A percentile compares a stretch with the other conserved stretches of the same genome.
Evolutionary conservation across 2,888 invertebrate species (phyloP).

Genomic region (Dysmachus trigonus): DNA sequence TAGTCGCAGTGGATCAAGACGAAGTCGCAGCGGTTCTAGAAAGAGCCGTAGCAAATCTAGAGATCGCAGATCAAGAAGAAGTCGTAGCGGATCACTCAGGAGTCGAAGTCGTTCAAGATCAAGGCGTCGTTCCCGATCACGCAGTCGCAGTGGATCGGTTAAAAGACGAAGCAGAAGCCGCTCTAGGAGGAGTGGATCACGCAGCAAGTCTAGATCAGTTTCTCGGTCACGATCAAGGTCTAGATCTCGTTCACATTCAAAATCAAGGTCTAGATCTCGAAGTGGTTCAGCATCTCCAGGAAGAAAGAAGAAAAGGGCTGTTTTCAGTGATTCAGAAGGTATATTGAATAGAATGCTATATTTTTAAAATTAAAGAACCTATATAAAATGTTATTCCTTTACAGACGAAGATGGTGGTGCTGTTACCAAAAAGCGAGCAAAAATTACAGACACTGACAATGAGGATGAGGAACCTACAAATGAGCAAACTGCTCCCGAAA

Average conservation of each 20-base stretch:
- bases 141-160: constrained; percentile 50
- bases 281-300: constrained; percentile 51
- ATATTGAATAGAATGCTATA: constrained; percentile 54
- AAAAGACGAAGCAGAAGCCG: constrained; percentile 46
- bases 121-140: constrained; percentile 49
- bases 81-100: constrained; percentile 23
- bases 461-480: constrained; percentile 64
- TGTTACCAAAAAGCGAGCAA: constrained; percentile 63
- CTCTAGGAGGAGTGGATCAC: constrained; percentile 48
- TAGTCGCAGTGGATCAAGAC: neutral
- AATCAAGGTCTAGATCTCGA: constrained; percentile 54
- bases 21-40: constrained; percentile 51
- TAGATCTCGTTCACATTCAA: constrained; percentile 36
- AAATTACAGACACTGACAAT: constrained; percentile 70
- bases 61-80: constrained; percentile 53
- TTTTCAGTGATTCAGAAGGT: constrained; percentile 71
- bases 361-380: constrained; percentile 36
- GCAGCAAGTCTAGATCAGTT: constrained; percentile 46
- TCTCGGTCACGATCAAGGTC: neutral
- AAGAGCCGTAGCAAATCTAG: constrained; percentile 49
- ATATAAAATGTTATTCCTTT: neutral
- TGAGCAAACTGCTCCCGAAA: constrained; percentile 51
- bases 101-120: constrained; percentile 53
- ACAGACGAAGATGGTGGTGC: constrained; percentile 53
- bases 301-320: constrained; percentile 59